phyloP scores from a whole-genome alignment of 2,888 invertebrate species.

The Rambutsinella grinnellia region DNA sequence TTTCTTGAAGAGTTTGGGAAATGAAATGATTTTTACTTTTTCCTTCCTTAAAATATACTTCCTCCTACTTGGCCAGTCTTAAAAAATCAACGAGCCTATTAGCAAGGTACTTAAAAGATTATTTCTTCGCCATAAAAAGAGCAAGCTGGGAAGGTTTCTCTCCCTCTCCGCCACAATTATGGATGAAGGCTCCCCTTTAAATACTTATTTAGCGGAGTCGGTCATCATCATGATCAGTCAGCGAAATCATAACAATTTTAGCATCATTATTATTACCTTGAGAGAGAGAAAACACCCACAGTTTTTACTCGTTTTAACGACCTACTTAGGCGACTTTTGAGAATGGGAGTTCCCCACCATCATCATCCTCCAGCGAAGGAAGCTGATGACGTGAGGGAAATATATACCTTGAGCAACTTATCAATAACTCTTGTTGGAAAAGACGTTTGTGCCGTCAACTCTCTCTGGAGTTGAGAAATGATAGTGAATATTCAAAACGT shows the following conservation, averaged over 20 bases:
- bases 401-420: too few relatives aligned
- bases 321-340: background rate
- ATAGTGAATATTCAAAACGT: conserved; percentile 36
- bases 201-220: background rate
- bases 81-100: conserved; percentile 39
- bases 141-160: too few relatives aligned
- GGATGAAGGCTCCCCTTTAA: background rate
- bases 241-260: conserved; percentile 53
- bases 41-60: background rate
- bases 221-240: conserved; percentile 45
- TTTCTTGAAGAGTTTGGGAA: conserved; percentile 5
- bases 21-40: conserved; percentile 22
- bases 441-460: too few relatives aligned
- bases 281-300: background rate
- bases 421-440: too few relatives aligned
- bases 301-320: conserved; percentile 11
- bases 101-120: conserved; percentile 39
- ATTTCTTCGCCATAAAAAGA: conserved; percentile 24
- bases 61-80: too few relatives aligned
- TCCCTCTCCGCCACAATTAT: too few relatives aligned
- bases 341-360: background rate
- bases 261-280: conserved; percentile 22
- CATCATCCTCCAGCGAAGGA: background rate
- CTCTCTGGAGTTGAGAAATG: too few relatives aligned
- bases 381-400: conserved; percentile 50